Conservation (phyloP, 2,888 invertebrate species). For the Tupiocoris notatus region DNA sequence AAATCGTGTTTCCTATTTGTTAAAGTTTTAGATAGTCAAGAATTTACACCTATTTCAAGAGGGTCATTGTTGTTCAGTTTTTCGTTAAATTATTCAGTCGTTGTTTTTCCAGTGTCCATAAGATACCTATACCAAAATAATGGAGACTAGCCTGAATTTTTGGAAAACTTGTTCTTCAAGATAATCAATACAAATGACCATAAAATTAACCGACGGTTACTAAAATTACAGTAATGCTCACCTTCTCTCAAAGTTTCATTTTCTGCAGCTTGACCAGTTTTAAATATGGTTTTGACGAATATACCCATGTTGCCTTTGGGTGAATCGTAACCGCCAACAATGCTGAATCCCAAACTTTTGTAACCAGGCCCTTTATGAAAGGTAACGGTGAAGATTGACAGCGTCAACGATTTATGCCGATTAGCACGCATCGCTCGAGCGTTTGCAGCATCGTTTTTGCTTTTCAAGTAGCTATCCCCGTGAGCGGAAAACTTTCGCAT, state of each 20-base stretch:
- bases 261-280: conserved; percentile 81
- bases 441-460: conserved; percentile 37
- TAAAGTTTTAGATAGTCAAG: too few species aligned
- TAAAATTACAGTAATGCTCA: conserved; percentile 54
- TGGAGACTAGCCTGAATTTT: too few species aligned
- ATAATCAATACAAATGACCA: too few species aligned
- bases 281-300: conserved; percentile 84
- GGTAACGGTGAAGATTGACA: conserved; percentile 57
- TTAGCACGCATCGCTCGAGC: conserved; percentile 28
- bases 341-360: conserved; percentile 85
- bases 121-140: too few species aligned
- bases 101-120: too few species aligned
- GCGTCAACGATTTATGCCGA: conserved; percentile 53
- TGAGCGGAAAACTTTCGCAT: conserved; percentile 57
- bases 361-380: conserved; percentile 81
- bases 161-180: too few species aligned
- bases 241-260: conserved; percentile 81
- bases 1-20: too few species aligned
- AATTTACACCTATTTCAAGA: too few species aligned
- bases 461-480: conserved; percentile 50
- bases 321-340: conserved; percentile 85
- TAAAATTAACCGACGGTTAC: too few species aligned
- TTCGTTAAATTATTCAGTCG: too few species aligned
- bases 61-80: too few species aligned
- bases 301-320: conserved; percentile 86